Evolutionary conservation across 2,113 vertebrate species (phyloP).

Genomic region (Labeo catla): DNA sequence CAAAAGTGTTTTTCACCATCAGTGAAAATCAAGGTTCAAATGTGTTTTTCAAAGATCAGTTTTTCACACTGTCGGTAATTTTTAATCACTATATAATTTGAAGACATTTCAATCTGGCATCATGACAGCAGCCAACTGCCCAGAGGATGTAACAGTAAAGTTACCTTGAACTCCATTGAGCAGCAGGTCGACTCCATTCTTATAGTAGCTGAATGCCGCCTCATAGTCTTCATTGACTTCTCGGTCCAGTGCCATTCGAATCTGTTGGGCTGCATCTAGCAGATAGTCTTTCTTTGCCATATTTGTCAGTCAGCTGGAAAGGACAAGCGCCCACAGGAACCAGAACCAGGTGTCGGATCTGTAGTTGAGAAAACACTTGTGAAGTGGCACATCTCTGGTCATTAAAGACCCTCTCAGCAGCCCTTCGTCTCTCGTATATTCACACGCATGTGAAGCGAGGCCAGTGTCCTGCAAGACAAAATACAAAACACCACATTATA

Average conservation of each 20-base stretch:
- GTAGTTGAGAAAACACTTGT: constrained; percentile 49
- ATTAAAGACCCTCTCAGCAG: background rate
- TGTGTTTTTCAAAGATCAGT: too few species aligned
- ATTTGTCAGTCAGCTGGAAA: constrained; percentile 64
- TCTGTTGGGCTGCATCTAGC: constrained; percentile 94
- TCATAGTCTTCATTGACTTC: constrained; percentile 96
- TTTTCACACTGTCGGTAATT: background rate
- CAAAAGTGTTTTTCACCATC: background rate
- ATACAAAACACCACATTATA: background rate
- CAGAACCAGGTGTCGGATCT: constrained; percentile 46
- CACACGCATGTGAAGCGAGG: background rate
- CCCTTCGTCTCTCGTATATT: background rate
- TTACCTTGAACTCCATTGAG: constrained; percentile 90
- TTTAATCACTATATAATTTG: background rate
- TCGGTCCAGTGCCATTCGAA: constrained; percentile 92
- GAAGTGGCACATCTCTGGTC: background rate
- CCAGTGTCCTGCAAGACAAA: background rate
- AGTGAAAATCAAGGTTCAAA: background rate
- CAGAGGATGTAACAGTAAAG: background rate
- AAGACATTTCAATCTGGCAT: background rate
- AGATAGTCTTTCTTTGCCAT: constrained; percentile 90
- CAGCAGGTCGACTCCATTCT: constrained; percentile 94
- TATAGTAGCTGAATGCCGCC: constrained; percentile 97
- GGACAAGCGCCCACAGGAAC: constrained; percentile 48
- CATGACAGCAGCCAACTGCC: background rate